Evolutionary conservation across 2,113 vertebrate species (phyloP).

Genomic region (Hoplias malabaricus): DNA sequence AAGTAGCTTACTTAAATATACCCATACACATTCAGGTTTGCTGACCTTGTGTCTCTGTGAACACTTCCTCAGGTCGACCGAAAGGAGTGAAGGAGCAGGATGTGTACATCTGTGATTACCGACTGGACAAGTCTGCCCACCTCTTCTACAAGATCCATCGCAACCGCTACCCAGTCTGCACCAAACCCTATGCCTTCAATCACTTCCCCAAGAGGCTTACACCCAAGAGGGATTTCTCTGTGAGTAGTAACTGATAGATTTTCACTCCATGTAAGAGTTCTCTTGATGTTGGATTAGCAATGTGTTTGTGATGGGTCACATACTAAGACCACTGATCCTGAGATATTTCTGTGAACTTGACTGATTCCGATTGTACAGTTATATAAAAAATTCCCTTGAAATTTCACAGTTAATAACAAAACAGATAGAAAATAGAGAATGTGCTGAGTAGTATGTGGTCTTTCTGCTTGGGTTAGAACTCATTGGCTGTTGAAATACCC

Average conservation of each 20-base stretch:
- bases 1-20: background rate
- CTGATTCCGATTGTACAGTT: no score
- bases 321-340: background rate
- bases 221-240: slow-evolving; percentile 95
- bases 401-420: no score
- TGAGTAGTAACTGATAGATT: slow-evolving; percentile 65
- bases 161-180: slow-evolving; percentile 95
- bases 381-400: no score
- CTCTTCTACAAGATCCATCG: slow-evolving; percentile 99
- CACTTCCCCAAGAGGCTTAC: slow-evolving; percentile 95
- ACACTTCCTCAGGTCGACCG: slow-evolving; percentile 80
- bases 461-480: no score
- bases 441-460: no score
- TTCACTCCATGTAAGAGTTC: background rate
- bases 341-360: no score
- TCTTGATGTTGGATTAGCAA: background rate
- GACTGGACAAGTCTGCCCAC: slow-evolving; percentile 96
- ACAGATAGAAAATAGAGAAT: no score
- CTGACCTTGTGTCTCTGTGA: background rate
- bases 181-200: slow-evolving; percentile 95
- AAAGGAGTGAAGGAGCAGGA: slow-evolving; percentile 95
- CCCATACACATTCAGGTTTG: background rate
- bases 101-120: slow-evolving; percentile 97
- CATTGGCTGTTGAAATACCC: no score
- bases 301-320: background rate